Conservation (phyloP, 2,888 invertebrate genomes). For the Epirrhoe alternata region DNA sequence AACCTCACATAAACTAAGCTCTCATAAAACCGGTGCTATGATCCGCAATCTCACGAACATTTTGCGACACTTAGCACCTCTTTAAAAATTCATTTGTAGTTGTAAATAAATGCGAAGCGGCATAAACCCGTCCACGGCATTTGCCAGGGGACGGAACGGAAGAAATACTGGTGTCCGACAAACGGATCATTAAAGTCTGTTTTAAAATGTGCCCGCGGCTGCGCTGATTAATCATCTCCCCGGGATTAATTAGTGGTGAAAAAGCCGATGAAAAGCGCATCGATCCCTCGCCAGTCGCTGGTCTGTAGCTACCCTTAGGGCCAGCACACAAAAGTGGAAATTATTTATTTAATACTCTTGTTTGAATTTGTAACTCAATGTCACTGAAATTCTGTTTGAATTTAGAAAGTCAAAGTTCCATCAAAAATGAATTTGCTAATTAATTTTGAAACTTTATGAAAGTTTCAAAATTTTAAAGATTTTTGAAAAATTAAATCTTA, state of each 20-base stretch:
- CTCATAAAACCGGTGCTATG: conserved; percentile 17
- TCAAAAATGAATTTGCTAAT: background rate
- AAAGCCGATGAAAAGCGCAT: conserved; percentile 63
- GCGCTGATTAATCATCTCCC: conserved; percentile 76
- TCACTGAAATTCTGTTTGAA: conserved; percentile 12
- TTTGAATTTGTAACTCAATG: conserved; percentile 18
- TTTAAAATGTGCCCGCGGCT: conserved; percentile 70
- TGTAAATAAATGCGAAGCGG: conserved; percentile 60
- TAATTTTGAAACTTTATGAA: background rate
- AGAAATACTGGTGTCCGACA: conserved; percentile 70
- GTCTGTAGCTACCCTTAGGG: conserved; percentile 54
- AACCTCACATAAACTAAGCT: conserved; percentile 13
- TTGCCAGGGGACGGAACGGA: conserved; percentile 53
- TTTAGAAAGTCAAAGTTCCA: conserved; percentile 13
- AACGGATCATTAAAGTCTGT: conserved; percentile 76
- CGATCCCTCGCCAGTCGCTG: conserved; percentile 52
- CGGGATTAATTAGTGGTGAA: conserved; percentile 74
- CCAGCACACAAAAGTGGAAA: conserved; percentile 34
- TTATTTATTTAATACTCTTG: conserved; percentile 12
- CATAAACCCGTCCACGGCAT: conserved; percentile 66
- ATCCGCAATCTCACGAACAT: conserved; percentile 29
- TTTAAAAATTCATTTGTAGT: conserved; percentile 60
- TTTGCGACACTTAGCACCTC: conserved; percentile 44
- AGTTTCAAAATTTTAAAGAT: background rate
- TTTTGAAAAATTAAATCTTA: background rate